A percentile compares a stretch with the other conserved stretches of the same genome.
phyloP scores from a whole-genome alignment of 2,888 invertebrate genomes.

The Phaedon cochleariae region DNA sequence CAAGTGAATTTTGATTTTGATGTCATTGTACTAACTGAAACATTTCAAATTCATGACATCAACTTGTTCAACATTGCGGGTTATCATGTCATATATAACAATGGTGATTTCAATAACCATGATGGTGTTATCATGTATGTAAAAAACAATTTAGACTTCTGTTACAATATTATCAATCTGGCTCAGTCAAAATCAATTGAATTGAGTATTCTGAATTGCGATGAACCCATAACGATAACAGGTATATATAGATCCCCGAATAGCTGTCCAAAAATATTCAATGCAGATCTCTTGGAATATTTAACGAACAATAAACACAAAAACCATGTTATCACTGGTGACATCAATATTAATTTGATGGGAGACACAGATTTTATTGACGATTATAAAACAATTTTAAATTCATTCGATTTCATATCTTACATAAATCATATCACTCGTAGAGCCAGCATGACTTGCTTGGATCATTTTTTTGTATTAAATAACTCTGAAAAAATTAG shows the following conservation, averaged over 20 bases:
- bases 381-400: too few relatives aligned
- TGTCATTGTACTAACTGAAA: neutral
- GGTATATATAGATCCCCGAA: too few relatives aligned
- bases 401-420: neutral
- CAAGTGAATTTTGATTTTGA: neutral
- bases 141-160: neutral
- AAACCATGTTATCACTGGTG: neutral
- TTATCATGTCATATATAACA: neutral
- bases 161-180: neutral
- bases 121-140: neutral
- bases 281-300: neutral
- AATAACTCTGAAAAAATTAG: neutral
- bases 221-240: neutral
- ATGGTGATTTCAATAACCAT: too few relatives aligned
- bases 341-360: neutral
- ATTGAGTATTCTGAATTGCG: neutral
- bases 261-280: neutral
- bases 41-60: neutral
- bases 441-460: conserved; percentile 1
- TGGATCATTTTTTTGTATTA: neutral
- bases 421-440: neutral
- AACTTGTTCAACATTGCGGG: neutral
- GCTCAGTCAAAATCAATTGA: neutral
- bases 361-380: too few relatives aligned
- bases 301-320: neutral